Base-by-base conservation (phyloP, 2,797 vertebrate genomes). In the Periophthalmus magnuspinnatus region DNA sequence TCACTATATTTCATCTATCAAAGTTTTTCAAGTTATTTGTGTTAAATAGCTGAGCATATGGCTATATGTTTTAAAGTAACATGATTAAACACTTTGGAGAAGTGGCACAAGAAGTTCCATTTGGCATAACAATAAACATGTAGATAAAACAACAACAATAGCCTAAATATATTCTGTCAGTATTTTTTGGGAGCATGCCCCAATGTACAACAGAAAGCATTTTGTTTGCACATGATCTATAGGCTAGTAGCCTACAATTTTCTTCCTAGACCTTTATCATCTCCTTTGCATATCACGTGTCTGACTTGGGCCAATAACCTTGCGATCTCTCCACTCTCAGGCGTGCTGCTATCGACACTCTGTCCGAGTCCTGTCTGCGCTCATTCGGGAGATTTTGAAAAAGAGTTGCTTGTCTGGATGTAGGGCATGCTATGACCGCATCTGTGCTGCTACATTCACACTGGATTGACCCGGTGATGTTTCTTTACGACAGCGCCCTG, bases 381-480 rank as follows among this genome's bases (percentile, higher is more conserved):
- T 96, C 96, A 97, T 94, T 93, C 87, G 89, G 87, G 86, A 80
- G 89, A 81, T 76, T 91, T 91, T 95, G 95, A 95, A 96, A 92
- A 91, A 90, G 91, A 89, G 90, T 84, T 87, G 83, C 77, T 89
- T 84, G 95, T 94, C 94, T 96, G 94, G 91, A 96, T 96, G 96
- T 95, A 92, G 94, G 94, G 90, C 95, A 95, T 96, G 97, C 95
- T 98, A 99, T 99, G 97, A 99, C 97, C 95, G 96, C 96, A 91
- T 96, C 97, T 93, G 93, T 98, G 90, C 97, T 99, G 91, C 96
- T 99, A 91, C 96, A 97, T 88, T 96, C 97, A 88, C 97, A 95
- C 95, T 99, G 97, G 97, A 95, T 97, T 92, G 97, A 98, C 94
- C 97, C 97, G 92, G 95, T 98, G 94, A 98, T 99, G 97, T 99